A percentile compares a stretch with the other conserved stretches of the same genome.
Evolutionary conservation across 2,797 vertebrate genomes (phyloP).

Genomic region (Poliocrania exsul): DNA sequence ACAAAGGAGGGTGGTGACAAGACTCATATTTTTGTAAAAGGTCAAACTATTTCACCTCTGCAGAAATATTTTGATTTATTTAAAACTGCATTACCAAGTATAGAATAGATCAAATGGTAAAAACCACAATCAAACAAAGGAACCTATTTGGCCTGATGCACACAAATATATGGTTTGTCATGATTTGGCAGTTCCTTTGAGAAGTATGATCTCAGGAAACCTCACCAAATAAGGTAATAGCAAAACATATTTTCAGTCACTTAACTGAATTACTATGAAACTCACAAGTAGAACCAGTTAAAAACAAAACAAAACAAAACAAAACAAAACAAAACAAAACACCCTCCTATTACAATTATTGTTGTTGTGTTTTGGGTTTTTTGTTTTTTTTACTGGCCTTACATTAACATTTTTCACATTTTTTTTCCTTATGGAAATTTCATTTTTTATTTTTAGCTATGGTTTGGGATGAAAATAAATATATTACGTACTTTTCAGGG

Average conservation of each 20-base stretch:
- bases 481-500: not conserved
- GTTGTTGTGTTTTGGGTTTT: too few species aligned
- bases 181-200: not conserved
- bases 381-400: not conserved
- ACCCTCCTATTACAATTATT: not conserved
- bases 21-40: not conserved
- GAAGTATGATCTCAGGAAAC: not conserved
- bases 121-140: not conserved
- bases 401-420: not conserved
- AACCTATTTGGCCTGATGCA: not conserved
- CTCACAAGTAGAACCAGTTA: not conserved
- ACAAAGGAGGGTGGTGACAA: not conserved
- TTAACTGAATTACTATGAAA: not conserved
- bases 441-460: not conserved
- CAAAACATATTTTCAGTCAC: not conserved
- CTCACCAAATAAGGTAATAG: not conserved
- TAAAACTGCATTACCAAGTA: not conserved
- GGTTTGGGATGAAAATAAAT: not conserved
- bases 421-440: not conserved
- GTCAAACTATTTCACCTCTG: not conserved
- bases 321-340: too few species aligned
- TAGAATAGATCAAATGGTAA: not conserved
- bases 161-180: not conserved
- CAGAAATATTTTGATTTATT: not conserved
- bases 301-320: too few species aligned